These are phyloP conservation scores for Taurulus bubalis DNA, from an alignment of 2,113 vertebrate species.

Conservation along the genomic window DNA sequence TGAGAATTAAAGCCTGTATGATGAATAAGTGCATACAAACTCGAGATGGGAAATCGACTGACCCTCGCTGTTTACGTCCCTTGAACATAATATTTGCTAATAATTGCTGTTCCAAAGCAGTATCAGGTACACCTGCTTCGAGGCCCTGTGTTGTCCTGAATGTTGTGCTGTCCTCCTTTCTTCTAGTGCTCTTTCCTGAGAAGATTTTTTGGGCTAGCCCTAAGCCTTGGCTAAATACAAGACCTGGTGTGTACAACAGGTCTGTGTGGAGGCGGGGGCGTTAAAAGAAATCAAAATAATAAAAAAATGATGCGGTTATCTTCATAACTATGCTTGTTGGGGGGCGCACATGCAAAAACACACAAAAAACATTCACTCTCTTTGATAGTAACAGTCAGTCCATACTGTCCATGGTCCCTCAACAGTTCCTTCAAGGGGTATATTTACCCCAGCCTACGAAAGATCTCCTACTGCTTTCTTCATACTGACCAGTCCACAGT, in stretches of 20 bases:
- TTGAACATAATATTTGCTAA: constrained; percentile 43
- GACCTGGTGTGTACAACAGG: constrained; percentile 26
- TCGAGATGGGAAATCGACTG: constrained; percentile 82
- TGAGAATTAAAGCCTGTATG: constrained; percentile 67
- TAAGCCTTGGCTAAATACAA: constrained; percentile 31
- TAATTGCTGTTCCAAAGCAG: constrained; percentile 61
- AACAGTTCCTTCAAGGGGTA: constrained; percentile 74
- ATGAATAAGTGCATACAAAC: constrained; percentile 88
- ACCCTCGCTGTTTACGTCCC: constrained; percentile 74
- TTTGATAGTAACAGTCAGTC: constrained; percentile 81
- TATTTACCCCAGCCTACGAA: constrained; percentile 56
- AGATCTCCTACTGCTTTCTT: constrained; percentile 77
- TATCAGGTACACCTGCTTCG: constrained; percentile 47
- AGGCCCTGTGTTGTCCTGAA: constrained; percentile 75
- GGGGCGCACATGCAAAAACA: constrained; percentile 71
- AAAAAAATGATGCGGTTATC: constrained; percentile 26
- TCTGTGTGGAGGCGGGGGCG: constrained; percentile 29
- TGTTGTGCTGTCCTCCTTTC: constrained; percentile 61
- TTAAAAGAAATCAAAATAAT: constrained; percentile 7
- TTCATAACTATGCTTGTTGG: constrained; percentile 49
- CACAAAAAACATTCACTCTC: constrained; percentile 72
- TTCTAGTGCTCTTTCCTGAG: constrained; percentile 77
- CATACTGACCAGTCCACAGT: constrained; percentile 86
- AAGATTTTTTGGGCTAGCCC: constrained; percentile 61
- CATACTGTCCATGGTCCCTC: constrained; percentile 76